Evolutionary conservation across 1,140 invertebrate genomes (phyloP).

Genomic region (Meteorus sp.): DNA sequence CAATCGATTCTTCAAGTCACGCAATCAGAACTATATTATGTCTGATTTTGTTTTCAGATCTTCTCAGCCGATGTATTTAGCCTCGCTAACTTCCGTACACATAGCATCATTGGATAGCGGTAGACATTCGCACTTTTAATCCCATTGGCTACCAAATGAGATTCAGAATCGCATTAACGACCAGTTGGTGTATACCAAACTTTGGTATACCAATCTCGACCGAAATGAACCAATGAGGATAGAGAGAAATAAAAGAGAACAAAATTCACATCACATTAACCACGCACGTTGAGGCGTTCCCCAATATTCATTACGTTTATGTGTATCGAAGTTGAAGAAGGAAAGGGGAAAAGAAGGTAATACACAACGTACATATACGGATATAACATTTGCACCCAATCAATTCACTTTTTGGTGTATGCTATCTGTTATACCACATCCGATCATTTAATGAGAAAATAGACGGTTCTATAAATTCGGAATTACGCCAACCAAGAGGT

Average conservation of each 20-base stretch:
- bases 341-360: no score
- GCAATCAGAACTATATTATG: no score
- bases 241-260: not conserved
- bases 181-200: not conserved
- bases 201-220: not conserved
- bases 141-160: not conserved
- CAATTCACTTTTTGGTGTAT: conserved; percentile 13
- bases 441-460: conserved; percentile 3
- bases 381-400: conserved; percentile 3
- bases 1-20: no score
- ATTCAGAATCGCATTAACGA: not conserved
- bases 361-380: not conserved
- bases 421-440: not conserved
- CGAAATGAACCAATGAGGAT: no score
- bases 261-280: not conserved
- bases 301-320: not conserved
- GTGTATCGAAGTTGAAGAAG: no score
- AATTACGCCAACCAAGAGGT: conserved; percentile 13
- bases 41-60: no score
- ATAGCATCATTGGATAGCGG: no score
- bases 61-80: no score
- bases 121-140: no score
- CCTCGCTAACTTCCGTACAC: no score
- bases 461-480: conserved; percentile 18
- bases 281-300: not conserved